Conservation (phyloP, 1,140 invertebrate genomes). For the Batillaria attramentaria region DNA sequence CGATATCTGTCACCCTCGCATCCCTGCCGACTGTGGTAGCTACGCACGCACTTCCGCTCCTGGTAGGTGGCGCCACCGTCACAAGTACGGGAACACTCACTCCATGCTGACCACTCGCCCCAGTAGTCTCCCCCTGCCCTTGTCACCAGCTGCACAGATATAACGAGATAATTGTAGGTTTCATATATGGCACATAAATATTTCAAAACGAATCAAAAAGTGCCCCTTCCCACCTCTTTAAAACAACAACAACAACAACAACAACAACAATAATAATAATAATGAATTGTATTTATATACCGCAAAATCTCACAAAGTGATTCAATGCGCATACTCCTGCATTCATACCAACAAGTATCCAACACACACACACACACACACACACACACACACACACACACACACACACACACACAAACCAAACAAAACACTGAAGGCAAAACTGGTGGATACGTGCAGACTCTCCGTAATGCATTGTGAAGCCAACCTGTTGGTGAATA, state of each 20-base stretch:
- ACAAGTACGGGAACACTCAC: slow-evolving; percentile 81
- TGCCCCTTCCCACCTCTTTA: background rate
- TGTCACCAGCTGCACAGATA: slow-evolving; percentile 24
- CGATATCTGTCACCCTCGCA: slow-evolving; percentile 87
- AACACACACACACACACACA: slow-evolving; percentile 16
- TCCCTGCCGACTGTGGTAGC: slow-evolving; percentile 79
- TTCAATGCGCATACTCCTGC: background rate
- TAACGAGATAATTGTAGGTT: background rate
- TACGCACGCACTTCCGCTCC: slow-evolving; percentile 74
- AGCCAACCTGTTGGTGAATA: too few species aligned
- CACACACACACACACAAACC: slow-evolving; percentile 13
- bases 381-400: slow-evolving; percentile 10
- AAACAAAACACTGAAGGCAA: too few species aligned
- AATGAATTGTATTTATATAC: too few species aligned
- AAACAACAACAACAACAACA: background rate
- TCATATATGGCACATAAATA: background rate
- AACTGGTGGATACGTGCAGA: too few species aligned
- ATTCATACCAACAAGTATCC: background rate
- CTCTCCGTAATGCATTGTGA: too few species aligned
- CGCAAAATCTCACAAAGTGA: background rate
- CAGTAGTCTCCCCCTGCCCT: slow-evolving; percentile 65
- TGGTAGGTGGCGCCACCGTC: slow-evolving; percentile 90
- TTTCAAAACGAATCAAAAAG: background rate
- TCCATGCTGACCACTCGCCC: slow-evolving; percentile 79
- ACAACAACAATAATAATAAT: background rate